Base-by-base conservation (phyloP, 30 jellyfish, hydroid and myxozoan genomes). In the Nemopilema nomurai region DNA sequence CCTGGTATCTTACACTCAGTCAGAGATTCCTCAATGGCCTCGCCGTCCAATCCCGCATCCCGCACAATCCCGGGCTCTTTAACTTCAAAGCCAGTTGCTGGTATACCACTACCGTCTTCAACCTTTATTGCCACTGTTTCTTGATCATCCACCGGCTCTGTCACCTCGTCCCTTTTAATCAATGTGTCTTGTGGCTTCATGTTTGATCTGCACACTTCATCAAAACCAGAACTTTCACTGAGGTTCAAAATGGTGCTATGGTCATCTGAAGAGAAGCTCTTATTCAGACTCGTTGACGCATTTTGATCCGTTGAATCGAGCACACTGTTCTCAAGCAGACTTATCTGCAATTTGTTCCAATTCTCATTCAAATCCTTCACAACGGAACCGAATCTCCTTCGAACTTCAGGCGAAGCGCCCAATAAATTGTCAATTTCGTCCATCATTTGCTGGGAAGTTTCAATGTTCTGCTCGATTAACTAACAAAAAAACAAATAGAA, bases 261-360 rank as follows among this genome's bases (percentile, higher is more conserved):
- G 23, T 76, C 86, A 41, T 22, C 69, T 22, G 24, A 68, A 7
- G 6, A 4, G 21, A 27, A 19, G 22, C 49, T 75, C 21, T 50
- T 27, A 9, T 57, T 69, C 41, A 51, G 9, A 49, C 85, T 51
- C 16, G 73, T 27, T 25, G 83, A 73, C 1, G 27, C 50, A 13
- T 81, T 82, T 22, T n/a, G 73, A 21, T 29, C 85, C 1, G 83
- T 67, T 0, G 90, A 77, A 70, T 79, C 91, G 16, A 87, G 83
- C 51, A 79, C 74, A 62, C 96, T 87, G 41, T 79, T 69, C 69
- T 87, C 90, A 31, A 87, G 82, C 18, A 87, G 81, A 0, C 62
- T 31, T 9, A 87, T 79, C 41, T 78, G 96, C 68, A 87, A 27
- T 29, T 53, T 79, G 52, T 87, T 90, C 90, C 90, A 87, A 1